Conservation (phyloP, 2,888 invertebrate genomes). For the Crioceris asparagi region DNA sequence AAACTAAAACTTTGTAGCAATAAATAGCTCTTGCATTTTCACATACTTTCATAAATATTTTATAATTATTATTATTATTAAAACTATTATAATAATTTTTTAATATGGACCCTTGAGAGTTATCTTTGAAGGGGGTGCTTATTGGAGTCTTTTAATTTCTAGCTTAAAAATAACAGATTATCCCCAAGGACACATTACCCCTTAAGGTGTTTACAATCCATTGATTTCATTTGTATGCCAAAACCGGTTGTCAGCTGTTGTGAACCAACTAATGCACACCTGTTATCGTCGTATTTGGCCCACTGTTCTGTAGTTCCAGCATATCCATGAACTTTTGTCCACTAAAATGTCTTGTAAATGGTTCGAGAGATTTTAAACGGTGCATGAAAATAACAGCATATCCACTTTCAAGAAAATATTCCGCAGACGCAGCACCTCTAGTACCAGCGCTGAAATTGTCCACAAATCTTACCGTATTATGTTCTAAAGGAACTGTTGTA, state of each 20-base stretch:
- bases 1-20: too few species aligned
- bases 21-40: too few species aligned
- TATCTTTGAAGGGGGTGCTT: too few species aligned
- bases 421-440: constrained; percentile 88
- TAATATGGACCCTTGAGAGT: too few species aligned
- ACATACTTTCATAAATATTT: too few species aligned
- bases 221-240: background rate
- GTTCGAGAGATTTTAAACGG: constrained; percentile 80
- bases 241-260: background rate
- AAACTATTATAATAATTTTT: too few species aligned
- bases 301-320: constrained; percentile 55
- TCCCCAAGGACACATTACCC: too few species aligned
- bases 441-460: constrained; percentile 98
- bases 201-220: too few species aligned
- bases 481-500: constrained; percentile 92
- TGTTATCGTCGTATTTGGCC: constrained; percentile 54
- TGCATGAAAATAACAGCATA: constrained; percentile 94
- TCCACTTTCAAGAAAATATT: constrained; percentile 79
- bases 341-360: constrained; percentile 80
- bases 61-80: too few species aligned
- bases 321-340: constrained; percentile 70
- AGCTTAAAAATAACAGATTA: too few species aligned
- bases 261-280: constrained; percentile 35
- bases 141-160: too few species aligned
- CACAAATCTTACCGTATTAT: constrained; percentile 93